A percentile compares a stretch with the other conserved stretches of the same genome.
Conservation (phyloP, 2,888 invertebrate genomes). For the Falcaria lacertinaria region DNA sequence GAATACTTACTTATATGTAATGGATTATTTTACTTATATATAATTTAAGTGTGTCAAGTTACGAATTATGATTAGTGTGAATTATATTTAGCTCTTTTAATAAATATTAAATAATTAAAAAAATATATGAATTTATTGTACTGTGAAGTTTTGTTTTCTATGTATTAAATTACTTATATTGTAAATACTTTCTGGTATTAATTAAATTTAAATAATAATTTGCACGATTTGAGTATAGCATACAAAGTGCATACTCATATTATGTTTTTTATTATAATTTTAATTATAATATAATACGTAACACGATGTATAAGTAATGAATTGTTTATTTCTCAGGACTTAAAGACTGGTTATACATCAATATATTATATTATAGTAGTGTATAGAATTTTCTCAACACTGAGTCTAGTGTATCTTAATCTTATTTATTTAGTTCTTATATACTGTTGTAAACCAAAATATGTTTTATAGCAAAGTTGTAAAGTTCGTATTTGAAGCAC, state of each 20-base stretch:
- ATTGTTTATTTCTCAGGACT: not conserved
- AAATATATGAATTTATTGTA: not conserved
- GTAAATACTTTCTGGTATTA: not conserved
- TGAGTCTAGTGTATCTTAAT: not conserved
- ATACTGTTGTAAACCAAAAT: conserved; percentile 3
- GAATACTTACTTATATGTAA: not conserved
- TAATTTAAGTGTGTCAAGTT: not conserved
- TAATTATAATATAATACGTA: too few relatives aligned
- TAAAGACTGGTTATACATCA: conserved; percentile 1
- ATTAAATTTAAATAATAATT: not conserved
- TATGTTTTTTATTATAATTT: too few relatives aligned
- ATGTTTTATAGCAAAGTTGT: conserved; percentile 12
- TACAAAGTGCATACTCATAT: too few relatives aligned
- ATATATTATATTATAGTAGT: not conserved
- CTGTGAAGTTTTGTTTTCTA: not conserved
- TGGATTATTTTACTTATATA: too few relatives aligned
- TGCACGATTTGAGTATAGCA: not conserved
- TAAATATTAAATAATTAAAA: too few relatives aligned
- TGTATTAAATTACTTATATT: not conserved
- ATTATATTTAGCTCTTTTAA: too few relatives aligned
- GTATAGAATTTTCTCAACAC: not conserved
- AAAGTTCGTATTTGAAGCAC: conserved; percentile 15
- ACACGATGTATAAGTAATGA: not conserved
- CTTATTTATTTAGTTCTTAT: not conserved
- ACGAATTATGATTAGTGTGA: not conserved